Evolutionary conservation across 2,113 vertebrate species (phyloP).

Genomic region (Carlito syrichta): DNA sequence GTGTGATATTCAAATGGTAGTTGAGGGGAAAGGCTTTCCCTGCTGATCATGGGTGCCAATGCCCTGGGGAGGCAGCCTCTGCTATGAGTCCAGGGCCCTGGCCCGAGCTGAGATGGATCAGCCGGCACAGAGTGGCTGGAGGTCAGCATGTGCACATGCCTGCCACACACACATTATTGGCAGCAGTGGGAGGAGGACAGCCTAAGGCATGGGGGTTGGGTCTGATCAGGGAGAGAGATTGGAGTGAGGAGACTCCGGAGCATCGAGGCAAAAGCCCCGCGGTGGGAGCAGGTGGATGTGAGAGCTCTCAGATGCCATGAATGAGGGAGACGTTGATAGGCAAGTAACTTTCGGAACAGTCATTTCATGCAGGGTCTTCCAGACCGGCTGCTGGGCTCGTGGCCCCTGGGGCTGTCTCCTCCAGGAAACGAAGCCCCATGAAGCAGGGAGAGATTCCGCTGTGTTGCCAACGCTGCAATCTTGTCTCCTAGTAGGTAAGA

Average conservation of each 20-base stretch:
- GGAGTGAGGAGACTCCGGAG: slow-evolving; percentile 31
- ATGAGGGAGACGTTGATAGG: neutral
- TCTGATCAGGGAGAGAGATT: slow-evolving; percentile 57
- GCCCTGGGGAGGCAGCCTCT: slow-evolving; percentile 67
- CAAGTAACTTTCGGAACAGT: neutral
- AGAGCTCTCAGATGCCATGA: no score
- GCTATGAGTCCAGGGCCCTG: slow-evolving; percentile 56
- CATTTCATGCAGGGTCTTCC: neutral
- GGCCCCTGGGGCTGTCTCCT: neutral
- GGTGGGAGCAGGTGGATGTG: no score
- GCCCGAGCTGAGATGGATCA: slow-evolving; percentile 38
- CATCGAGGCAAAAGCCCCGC: neutral
- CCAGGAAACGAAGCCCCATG: neutral
- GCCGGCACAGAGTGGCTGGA: slow-evolving; percentile 51
- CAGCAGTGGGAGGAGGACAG: slow-evolving; percentile 51
- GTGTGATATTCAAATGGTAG: slow-evolving; percentile 64
- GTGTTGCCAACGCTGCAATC: neutral
- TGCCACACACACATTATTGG: slow-evolving; percentile 73
- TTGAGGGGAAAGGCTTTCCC: slow-evolving; percentile 33
- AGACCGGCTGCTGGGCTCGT: neutral
- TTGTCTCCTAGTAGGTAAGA: neutral
- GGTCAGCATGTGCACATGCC: slow-evolving; percentile 71
- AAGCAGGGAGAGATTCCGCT: neutral
- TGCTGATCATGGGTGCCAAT: slow-evolving; percentile 48
- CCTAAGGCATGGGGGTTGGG: slow-evolving; percentile 50